Evolutionary conservation across 2,113 vertebrate species (phyloP).

Genomic region (Chiloscyllium plagiosum): DNA sequence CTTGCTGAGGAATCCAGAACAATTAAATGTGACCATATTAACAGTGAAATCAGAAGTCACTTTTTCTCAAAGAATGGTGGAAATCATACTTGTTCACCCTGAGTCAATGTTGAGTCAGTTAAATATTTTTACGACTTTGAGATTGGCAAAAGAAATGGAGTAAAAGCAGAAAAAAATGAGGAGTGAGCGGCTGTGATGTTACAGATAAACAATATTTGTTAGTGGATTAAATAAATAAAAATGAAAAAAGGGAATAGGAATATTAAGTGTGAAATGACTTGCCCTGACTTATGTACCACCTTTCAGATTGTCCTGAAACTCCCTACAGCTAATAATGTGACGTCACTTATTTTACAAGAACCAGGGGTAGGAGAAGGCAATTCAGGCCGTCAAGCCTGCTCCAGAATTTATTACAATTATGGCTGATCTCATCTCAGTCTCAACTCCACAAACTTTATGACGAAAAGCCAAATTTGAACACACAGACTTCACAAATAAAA

Average conservation of each 20-base stretch:
- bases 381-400: no score
- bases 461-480: neutral
- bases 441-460: no score
- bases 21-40: neutral
- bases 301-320: neutral
- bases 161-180: neutral
- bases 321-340: neutral
- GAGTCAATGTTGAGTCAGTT: neutral
- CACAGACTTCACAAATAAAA: neutral
- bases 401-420: no score
- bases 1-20: neutral
- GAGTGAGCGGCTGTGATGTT: neutral
- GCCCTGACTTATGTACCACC: neutral
- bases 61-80: neutral
- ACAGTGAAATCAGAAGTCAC: neutral
- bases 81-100: neutral
- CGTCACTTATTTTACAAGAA: neutral
- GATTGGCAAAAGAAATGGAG: neutral
- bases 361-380: no score
- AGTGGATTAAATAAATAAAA: neutral
- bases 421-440: no score
- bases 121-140: neutral
- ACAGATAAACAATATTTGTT: neutral
- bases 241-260: neutral
- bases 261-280: neutral